phyloP scores from a whole-genome alignment of 2,113 vertebrate species.

The Hiodon alosoides region DNA sequence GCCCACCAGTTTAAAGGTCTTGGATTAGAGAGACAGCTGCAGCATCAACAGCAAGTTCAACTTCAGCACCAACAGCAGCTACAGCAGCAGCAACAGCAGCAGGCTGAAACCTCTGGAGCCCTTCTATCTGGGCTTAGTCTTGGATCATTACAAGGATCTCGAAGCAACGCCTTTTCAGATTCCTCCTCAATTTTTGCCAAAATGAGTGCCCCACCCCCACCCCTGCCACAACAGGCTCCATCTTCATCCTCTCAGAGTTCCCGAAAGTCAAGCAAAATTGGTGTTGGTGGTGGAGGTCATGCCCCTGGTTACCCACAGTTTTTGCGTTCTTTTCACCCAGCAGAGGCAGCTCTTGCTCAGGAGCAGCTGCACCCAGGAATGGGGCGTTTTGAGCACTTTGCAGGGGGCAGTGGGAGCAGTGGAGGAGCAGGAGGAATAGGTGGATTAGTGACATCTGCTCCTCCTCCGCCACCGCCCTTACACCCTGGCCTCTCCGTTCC shows the following conservation, averaged over 20 bases:
- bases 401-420: conserved; percentile 63
- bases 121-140: conserved; percentile 73
- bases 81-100: conserved; percentile 72
- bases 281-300: conserved; percentile 60
- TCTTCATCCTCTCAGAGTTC: conserved; percentile 67
- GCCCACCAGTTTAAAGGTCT: conserved; percentile 74
- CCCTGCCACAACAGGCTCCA: conserved; percentile 68
- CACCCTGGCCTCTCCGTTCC: conserved; percentile 68
- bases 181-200: conserved; percentile 73
- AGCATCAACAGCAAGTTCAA: conserved; percentile 73
- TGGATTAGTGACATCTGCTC: conserved; percentile 68
- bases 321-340: conserved; percentile 70
- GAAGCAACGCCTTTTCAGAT: conserved; percentile 73
- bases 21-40: conserved; percentile 71
- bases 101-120: conserved; percentile 67
- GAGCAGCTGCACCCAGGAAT: conserved; percentile 67
- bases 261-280: conserved; percentile 72
- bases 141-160: conserved; percentile 68
- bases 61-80: conserved; percentile 65
- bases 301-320: conserved; percentile 69
- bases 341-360: conserved; percentile 69
- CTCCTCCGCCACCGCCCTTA: conserved; percentile 68
- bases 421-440: conserved; percentile 65
- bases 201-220: conserved; percentile 73
- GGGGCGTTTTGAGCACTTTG: conserved; percentile 71